phyloP scores from a whole-genome alignment of 1,140 invertebrate species.

The Trichogramma pretiosum region DNA sequence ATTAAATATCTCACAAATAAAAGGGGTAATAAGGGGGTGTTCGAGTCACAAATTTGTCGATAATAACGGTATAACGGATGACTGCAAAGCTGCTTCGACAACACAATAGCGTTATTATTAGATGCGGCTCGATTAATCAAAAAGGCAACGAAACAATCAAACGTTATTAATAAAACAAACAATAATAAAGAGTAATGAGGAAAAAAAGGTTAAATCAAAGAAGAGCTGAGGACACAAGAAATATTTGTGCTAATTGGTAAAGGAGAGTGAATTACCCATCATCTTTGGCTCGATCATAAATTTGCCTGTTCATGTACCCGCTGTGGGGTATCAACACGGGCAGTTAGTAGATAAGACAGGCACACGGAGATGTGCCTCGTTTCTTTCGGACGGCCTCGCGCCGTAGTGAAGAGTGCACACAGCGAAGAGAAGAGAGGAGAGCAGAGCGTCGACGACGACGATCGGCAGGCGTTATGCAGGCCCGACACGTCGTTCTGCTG shows the following conservation, averaged over 20 bases:
- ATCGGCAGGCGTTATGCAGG: too few species aligned
- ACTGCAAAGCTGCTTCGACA: too few species aligned
- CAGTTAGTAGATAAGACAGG: slow-evolving; percentile 3
- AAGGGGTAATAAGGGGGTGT: too few species aligned
- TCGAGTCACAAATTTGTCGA: too few species aligned
- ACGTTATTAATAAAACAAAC: too few species aligned
- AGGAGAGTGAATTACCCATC: slow-evolving; percentile 15
- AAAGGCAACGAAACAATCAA: too few species aligned
- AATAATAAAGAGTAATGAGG: background rate
- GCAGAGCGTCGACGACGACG: slow-evolving; percentile 1
- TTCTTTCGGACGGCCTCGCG: slow-evolving; percentile 10
- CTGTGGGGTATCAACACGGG: slow-evolving; percentile 5
- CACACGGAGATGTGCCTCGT: too few species aligned
- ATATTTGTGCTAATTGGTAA: background rate
- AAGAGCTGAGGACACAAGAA: background rate
- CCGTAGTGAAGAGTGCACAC: background rate
- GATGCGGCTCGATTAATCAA: too few species aligned
- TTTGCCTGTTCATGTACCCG: slow-evolving; percentile 21
- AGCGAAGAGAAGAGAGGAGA: background rate
- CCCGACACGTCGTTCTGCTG: too few species aligned
- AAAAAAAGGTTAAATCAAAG: background rate
- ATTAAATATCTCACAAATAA: too few species aligned
- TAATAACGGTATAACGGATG: too few species aligned
- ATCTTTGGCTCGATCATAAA: slow-evolving; percentile 20
- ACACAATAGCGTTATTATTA: too few species aligned